These are phyloP conservation scores for Sesamia inferens DNA, from an alignment of 2,888 invertebrate genomes.

Conservation along the genomic window DNA sequence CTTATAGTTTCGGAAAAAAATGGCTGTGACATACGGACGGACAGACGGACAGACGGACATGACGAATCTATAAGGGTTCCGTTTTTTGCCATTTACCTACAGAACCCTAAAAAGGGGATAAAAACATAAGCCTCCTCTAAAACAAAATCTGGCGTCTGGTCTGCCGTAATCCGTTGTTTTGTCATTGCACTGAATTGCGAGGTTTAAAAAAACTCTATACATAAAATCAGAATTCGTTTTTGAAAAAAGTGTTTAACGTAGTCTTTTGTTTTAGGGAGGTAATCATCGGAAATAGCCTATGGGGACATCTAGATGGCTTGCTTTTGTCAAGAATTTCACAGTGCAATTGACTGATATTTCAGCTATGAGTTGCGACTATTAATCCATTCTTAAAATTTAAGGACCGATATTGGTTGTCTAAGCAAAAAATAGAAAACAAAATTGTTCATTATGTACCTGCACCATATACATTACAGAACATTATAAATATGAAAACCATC, in stretches of 20 bases:
- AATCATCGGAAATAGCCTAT: neutral
- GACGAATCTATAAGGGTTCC: too few relatives aligned
- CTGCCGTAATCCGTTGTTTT: constrained; percentile 39
- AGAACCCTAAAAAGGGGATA: too few relatives aligned
- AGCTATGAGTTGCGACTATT: neutral
- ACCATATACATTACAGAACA: too few relatives aligned
- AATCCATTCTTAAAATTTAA: neutral
- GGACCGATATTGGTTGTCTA: neutral
- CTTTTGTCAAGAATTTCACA: neutral
- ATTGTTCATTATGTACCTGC: too few relatives aligned
- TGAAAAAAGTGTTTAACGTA: neutral
- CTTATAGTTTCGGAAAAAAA: too few relatives aligned
- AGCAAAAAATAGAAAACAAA: too few relatives aligned
- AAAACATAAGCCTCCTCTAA: constrained; percentile 55
- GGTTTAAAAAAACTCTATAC: constrained; percentile 19
- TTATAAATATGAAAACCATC: too few relatives aligned
- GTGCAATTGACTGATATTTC: neutral
- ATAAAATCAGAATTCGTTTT: neutral
- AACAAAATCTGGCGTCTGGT: constrained; percentile 43
- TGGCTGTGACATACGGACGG: too few relatives aligned
- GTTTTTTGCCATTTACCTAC: too few relatives aligned
- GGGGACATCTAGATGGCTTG: neutral
- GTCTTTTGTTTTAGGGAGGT: neutral
- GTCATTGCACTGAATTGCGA: constrained; percentile 33
- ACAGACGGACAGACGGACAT: too few relatives aligned